Evolutionary conservation across 2,113 vertebrate species (phyloP).

Genomic region (Xiphophorus hellerii): DNA sequence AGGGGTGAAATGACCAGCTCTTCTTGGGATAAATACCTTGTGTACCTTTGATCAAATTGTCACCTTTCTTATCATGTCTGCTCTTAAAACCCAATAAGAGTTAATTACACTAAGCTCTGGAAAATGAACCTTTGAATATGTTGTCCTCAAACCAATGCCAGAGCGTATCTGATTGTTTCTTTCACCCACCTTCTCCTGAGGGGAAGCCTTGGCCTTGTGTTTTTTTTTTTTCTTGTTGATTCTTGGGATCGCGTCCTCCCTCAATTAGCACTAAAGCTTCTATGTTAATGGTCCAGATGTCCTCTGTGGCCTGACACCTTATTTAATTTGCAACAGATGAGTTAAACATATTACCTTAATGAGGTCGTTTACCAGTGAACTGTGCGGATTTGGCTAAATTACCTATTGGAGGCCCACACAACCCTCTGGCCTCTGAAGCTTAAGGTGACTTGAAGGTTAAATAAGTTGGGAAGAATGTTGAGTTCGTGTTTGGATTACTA

Average conservation of each 20-base stretch:
- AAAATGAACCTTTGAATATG: neutral
- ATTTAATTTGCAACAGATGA: constrained; percentile 62
- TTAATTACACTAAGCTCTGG: neutral
- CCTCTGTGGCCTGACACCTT: constrained; percentile 50
- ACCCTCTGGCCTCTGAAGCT: constrained; percentile 20
- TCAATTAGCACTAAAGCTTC: constrained; percentile 37
- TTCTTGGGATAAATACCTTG: neutral
- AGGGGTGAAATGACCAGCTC: neutral
- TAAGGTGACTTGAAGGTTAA: constrained; percentile 44
- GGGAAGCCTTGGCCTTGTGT: neutral
- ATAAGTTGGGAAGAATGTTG: constrained; percentile 19
- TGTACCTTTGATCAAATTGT: too few relatives aligned
- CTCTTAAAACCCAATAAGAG: neutral
- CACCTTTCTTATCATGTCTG: neutral
- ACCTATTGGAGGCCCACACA: constrained; percentile 25
- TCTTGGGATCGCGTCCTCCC: constrained; percentile 25
- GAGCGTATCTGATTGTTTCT: neutral
- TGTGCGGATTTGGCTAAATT: constrained; percentile 34
- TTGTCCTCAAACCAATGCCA: neutral
- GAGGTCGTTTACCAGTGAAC: constrained; percentile 64
- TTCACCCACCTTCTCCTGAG: neutral
- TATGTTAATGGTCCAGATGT: constrained; percentile 55
- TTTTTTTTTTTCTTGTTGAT: constrained; percentile 27
- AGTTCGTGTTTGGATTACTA: constrained; percentile 7
- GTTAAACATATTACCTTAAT: constrained; percentile 68